A percentile compares a stretch with the other conserved stretches of the same genome.
phyloP scores from a whole-genome alignment of 2,888 invertebrate species.

The Fragum whitleyi region DNA sequence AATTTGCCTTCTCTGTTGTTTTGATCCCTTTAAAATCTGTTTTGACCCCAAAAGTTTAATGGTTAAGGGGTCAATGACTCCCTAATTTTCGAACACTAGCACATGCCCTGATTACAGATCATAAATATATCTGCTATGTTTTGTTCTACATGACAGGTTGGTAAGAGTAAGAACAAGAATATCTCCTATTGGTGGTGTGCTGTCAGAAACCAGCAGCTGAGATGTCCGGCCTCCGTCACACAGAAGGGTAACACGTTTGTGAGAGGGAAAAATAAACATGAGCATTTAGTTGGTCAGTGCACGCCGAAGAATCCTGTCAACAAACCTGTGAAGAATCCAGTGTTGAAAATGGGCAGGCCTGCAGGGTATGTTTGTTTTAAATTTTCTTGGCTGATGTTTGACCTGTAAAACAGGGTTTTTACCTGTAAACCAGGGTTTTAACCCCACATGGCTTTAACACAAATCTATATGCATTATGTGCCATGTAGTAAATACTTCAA shows the following conservation, averaged over 20 bases:
- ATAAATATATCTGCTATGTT: no score
- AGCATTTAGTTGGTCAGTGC: constrained; percentile 52
- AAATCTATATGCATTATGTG: no score
- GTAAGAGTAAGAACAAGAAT: constrained; percentile 40
- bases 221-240: constrained; percentile 58
- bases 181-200: constrained; percentile 64
- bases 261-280: constrained; percentile 58
- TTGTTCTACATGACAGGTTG: constrained; percentile 34
- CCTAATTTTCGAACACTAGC: no score
- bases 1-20: no score
- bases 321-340: not conserved
- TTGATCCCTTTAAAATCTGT: no score
- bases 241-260: constrained; percentile 52
- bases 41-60: no score
- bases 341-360: not conserved
- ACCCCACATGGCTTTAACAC: no score
- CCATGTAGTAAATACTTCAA: no score
- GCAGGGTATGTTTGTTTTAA: not conserved
- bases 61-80: no score
- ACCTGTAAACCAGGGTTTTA: no score
- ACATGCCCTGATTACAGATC: no score
- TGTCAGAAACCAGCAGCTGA: constrained; percentile 52
- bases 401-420: not conserved
- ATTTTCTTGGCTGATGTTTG: not conserved
- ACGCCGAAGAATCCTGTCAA: constrained; percentile 42